Base-by-base conservation (phyloP, 1,140 invertebrate genomes). In the Magallana angulata region DNA sequence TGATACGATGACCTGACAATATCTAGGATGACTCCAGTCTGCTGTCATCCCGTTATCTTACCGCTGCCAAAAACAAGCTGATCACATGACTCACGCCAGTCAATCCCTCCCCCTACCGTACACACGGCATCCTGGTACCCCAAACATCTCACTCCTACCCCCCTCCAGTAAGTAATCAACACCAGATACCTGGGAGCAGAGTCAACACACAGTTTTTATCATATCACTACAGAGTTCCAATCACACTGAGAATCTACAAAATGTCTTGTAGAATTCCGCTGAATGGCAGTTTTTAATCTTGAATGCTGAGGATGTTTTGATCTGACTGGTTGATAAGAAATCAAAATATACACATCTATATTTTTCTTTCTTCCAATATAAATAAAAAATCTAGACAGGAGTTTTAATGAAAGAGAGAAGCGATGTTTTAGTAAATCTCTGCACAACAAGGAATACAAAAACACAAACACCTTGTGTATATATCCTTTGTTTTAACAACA, bases 231-330 rank as follows among this genome's bases (percentile, higher is more conserved):
- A 76, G 24, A 30, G 68, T 76, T 76, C 12, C 24, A 76, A 76
- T 76, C 18, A 76, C 9, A 8, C 68, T 7, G 68, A 30, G 68
- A 76, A 76, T 76, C 7, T 30, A 76, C 12, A 76, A 48, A 76
- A 24, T n/a, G 18, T 48, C 36, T 62, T 48, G 36, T 48, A 48
- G 36, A 48, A 24, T 24, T 24, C 36, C 5, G 36, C 36, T 48
- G 68, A 11, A 7, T 76, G 68, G 24, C 36, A 48, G 36, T 76
- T 76, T 76, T 76, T 30, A 76, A 24, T 76, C 68, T 76, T 76
- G 68, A 76, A 24, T 30, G 81, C 81, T n/a, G 81, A 82, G 48
- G 57, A 82, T 57, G 81, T 82, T 82, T 82, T 82, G 81, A 82
- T 82, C 57, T 82, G 14, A 82, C 36, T 18, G 24, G 14, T 76